These are phyloP conservation scores for Elaphurus davidianus DNA, from an alignment of 2,113 vertebrate genomes.

Conservation along the genomic window DNA sequence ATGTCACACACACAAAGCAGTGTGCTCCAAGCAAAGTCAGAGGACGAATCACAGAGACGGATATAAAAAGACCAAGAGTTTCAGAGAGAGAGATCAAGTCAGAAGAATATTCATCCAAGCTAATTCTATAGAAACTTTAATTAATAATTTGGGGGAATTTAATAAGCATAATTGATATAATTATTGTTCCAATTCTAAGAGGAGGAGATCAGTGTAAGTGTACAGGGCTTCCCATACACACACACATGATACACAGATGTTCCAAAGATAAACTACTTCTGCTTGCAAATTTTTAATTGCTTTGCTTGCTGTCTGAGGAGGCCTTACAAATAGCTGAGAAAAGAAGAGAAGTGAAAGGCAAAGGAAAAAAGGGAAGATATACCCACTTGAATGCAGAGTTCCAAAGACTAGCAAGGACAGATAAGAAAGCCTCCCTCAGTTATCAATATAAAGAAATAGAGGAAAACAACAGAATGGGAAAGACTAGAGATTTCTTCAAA, in stretches of 20 bases:
- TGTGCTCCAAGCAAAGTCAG: neutral
- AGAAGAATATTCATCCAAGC: neutral
- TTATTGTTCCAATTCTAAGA: constrained; percentile 42
- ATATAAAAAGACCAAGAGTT: neutral
- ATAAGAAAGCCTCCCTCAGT: neutral
- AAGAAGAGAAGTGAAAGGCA: neutral
- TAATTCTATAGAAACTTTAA: constrained; percentile 17
- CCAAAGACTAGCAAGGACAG: neutral
- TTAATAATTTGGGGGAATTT: constrained; percentile 39
- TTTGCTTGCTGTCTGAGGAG: neutral
- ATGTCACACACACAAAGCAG: neutral
- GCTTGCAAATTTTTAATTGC: neutral
- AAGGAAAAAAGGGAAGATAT: neutral
- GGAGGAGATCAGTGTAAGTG: constrained; percentile 38
- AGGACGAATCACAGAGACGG: neutral
- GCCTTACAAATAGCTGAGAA: neutral
- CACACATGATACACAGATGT: neutral
- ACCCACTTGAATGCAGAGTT: neutral
- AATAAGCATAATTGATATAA: constrained; percentile 50
- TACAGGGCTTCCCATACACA: neutral
- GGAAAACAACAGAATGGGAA: neutral
- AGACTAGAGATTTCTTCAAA: neutral
- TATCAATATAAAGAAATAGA: neutral
- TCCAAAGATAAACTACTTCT: constrained; percentile 20
- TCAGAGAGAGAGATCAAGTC: neutral